Base-by-base conservation (phyloP, 2,888 invertebrate genomes). In the Ptilodon capucinus region DNA sequence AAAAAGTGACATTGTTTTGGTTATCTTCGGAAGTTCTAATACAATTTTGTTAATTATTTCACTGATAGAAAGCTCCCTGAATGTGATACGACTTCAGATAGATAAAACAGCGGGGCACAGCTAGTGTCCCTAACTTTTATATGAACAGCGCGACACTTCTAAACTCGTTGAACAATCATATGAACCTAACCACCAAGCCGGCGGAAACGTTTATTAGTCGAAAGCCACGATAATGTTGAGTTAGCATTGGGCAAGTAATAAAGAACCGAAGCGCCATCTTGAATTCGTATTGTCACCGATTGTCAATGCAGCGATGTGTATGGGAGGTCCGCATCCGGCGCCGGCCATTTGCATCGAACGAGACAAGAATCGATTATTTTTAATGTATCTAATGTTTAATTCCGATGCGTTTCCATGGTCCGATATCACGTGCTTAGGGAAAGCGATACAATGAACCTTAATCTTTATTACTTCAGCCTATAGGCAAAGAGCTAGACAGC, bases 241-340 rank as follows among this genome's bases (percentile, higher is more conserved):
- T 69, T 71, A 65, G 78, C 73, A 76, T 67, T 70, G 70, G 61
- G 71, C 68, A 71, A 65, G 78, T 73, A 76, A 84, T 86, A 86
- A 83, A 81, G 69, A 72, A 72, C 62, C 56, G 70, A 81, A 86
- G 88, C 91, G 90, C 91, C 91, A 88, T 90, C 80, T 88, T 86
- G 87, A 74, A 84, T 84, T 74, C 62, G 74, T 76, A 81, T 82
- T 82, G 84, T 81, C 81, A 76, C 74, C 79, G 75, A 64, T 52
- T 58, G 66, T 63, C 60, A 60, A 79, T 79, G 81, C 80, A 78
- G 74, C 75, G 76, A 75, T 81, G 84, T 79, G 76, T 65, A 76
- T 86, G 90, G 87, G 88, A 84, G 90, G 90, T 89, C 84, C 79
- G 68, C 76, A 81, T 89, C 90, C 90, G 90, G 91, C 91, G 91